Base-by-base conservation (phyloP, 35 echinoderm and acorn worm species). In the Ptychodera flava region DNA sequence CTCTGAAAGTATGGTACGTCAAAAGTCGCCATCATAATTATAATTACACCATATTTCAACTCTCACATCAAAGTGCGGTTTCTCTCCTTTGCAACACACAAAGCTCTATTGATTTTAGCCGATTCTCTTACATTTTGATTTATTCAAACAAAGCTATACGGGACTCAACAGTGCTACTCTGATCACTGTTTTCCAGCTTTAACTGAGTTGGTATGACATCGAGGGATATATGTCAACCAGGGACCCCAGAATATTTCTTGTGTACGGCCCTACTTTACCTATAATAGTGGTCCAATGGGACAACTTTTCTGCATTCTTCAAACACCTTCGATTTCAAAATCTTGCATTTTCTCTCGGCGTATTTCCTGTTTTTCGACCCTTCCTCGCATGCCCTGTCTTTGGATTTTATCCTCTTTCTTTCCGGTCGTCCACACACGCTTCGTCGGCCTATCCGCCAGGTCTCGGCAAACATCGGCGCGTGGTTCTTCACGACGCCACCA, bases 281-380 rank as follows among this genome's bases (percentile, higher is more conserved):
- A 30, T 35, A 36, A 30, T 83, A 83, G 10, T 34, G 34, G n/a
- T 30, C 37, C 34, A 36, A 34, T 36, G 35, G 33, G 37, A 83
- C 37, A 37, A 37, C 82, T 37, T 83, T 35, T 28, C 32, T 34
- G 31, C 82, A 83, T 15, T 36, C 82, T 37, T 83, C 37, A 36
- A 83, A 83, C 33, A 34, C 37, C 1, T 83, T 36, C 0, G 82
- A 83, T 83, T 83, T 83, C 37, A 83, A 36, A 16, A 83, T 36
- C n/a, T 83, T 83, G 35, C 82, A 83, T 36, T 36, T 83, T 35
- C 30, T 83, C 30, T 83, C 33, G 37, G 82, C 82, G 15, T 83
- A 36, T n/a, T 36, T 34, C n/a, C 82, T 16, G 34, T 83, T 83
- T 28, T 37, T 27, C 1, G 82, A 37, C 12, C 82, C 82, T 83